Base-by-base conservation (phyloP, 1,140 invertebrate species). In the Venturia canescens region DNA sequence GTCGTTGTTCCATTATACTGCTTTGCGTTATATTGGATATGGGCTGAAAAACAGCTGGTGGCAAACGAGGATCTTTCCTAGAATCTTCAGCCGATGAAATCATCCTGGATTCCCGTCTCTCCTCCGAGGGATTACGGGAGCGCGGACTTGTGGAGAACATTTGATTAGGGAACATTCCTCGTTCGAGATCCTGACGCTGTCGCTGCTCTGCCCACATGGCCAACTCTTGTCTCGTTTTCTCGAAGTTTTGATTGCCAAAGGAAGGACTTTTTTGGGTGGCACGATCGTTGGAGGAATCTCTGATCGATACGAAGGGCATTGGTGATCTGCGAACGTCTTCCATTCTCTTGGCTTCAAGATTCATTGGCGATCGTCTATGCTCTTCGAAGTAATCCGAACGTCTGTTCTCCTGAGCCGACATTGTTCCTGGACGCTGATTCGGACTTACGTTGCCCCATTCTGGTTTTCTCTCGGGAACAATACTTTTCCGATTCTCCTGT, bases 341-440 rank as follows among this genome's bases (percentile, higher is more conserved):
- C 27, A 89, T 88, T 29, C 90, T 81, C 23, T 91, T 91, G 0
- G 86, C 86, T 15, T 92, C 91, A 0, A 90, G 80, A 44, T 86
- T 90, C 88, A 92, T 89, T 0, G 91, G 90, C 0, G 90, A 92
- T n/a, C 90, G 81, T 74, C 90, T 87, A n/a, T 92, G 90, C 23
- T 92, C 91, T 16, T 92, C 91, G 38, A 91, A 91, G 75, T 91
- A 91, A 85, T 92, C 91, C 0, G 90, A 91, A 34, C 91, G 80
- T 76, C 90, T 86, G 48, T 89, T 89, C 80, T 92, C 91, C 80
- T 89, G 88, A 15, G 89, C 70, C 6, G 88, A 85, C n/a, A 75
- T 67, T 60, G 80, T 7, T 79, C 66, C 6, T 84, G 72, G 78
- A 74, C 90, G 85, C 79, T 91, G 89, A 88, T 90, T 90, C 6